Percentiles rank a stretch among this genome's conserved stretches.
These are phyloP conservation scores for Puma concolor DNA, from an alignment of 2,113 vertebrate species.

Conservation along the genomic window DNA sequence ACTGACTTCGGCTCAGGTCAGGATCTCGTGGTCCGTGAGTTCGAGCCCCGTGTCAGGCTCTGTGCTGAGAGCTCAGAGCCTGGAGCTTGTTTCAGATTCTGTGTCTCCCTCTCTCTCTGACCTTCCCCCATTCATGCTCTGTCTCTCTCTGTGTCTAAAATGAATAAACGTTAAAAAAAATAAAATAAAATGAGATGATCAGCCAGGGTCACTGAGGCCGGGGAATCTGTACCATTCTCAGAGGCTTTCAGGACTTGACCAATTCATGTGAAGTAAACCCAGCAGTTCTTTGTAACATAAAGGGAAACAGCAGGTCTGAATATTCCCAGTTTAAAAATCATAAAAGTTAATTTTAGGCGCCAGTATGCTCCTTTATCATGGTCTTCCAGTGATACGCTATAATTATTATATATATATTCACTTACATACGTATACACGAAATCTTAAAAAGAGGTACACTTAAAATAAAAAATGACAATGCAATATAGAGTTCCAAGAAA, in stretches of 20 bases:
- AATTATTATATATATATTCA: not conserved
- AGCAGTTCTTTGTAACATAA: not conserved
- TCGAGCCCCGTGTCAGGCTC: too few species aligned
- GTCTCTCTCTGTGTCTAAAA: too few species aligned
- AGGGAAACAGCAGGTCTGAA: not conserved
- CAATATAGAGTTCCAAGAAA: conserved; percentile 37
- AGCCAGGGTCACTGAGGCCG: not conserved
- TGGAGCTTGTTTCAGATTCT: too few species aligned
- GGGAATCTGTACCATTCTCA: not conserved
- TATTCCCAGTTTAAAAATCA: not conserved
- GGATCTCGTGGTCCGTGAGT: too few species aligned
- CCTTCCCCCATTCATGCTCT: too few species aligned
- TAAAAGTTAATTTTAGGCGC: conserved; percentile 4
- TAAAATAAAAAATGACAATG: conserved; percentile 4
- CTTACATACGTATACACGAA: not conserved
- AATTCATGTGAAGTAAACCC: not conserved
- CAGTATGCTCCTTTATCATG: not conserved
- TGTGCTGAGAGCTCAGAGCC: too few species aligned
- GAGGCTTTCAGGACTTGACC: not conserved
- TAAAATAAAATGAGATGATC: not conserved
- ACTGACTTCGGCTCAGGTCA: too few species aligned
- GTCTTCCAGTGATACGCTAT: not conserved
- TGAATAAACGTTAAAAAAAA: too few species aligned
- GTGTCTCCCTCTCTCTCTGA: too few species aligned
- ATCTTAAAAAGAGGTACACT: not conserved